Conservation (phyloP, 2,113 vertebrate species). For the Microtus montanus region DNA sequence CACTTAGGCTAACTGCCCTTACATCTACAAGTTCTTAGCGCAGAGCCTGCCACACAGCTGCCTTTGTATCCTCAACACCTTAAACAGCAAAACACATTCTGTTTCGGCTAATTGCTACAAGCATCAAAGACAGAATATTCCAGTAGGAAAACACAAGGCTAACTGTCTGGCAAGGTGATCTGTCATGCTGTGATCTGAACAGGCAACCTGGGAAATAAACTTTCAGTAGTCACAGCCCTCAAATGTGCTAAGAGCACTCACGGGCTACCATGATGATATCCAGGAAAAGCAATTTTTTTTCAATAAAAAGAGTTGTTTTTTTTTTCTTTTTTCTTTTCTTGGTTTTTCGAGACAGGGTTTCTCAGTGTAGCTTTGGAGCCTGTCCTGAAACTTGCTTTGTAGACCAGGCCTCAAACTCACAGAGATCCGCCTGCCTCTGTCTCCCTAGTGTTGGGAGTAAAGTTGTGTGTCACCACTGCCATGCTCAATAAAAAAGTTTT, state of each 20-base stretch:
- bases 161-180: not conserved
- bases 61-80: not conserved
- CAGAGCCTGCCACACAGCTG: not conserved
- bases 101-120: not conserved
- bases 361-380: too few species aligned
- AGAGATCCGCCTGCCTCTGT: too few species aligned
- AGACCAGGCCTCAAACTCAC: too few species aligned
- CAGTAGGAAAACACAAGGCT: not conserved
- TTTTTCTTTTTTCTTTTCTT: too few species aligned
- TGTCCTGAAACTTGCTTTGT: too few species aligned
- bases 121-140: not conserved
- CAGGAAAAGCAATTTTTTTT: conserved; percentile 38
- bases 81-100: not conserved
- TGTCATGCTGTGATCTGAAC: not conserved
- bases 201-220: not conserved
- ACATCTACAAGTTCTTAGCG: not conserved
- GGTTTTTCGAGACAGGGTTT: too few species aligned
- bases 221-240: conserved; percentile 2
- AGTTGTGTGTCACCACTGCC: too few species aligned
- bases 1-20: not conserved
- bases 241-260: not conserved
- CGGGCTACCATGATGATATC: not conserved
- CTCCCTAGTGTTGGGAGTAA: too few species aligned
- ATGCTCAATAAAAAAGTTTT: not conserved
- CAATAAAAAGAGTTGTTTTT: not conserved